Base-by-base conservation (phyloP, 2,797 vertebrate species). In the Bovichtus diacanthus region DNA sequence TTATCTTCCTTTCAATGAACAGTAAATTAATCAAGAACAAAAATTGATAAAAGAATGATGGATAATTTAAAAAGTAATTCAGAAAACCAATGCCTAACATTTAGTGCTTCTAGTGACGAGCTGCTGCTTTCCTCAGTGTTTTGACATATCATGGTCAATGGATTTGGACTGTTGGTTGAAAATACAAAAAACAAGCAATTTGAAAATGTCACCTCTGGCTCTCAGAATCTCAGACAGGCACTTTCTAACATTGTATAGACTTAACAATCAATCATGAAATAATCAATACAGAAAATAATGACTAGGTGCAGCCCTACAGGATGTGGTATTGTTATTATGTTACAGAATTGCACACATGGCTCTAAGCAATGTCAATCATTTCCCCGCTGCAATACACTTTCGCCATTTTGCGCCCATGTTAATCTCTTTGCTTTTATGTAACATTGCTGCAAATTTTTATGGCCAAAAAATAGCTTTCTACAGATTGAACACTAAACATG, bases 201-300 rank as follows among this genome's bases (percentile, higher is more conserved):
- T 56, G 15, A 60, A 29, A 43, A 65, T 2, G 18, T 58, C 49
- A 25, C 70, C 47, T 23, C 23, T 4, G 41, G 65, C 25, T 55
- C 46, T 29, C 2, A 13, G 13, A 64, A 38, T 12, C 21, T 31
- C 12, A 59, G 12, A 49, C 9, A 6, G 19, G 3, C 15, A 44
- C 83, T 81, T 80, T 65, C 16, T 72, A 60, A 56, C 49, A 61
- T 69, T 70, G 56, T 58, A 58, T 27, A 36, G 49, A 64, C 53
- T 41, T 16, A 63, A 47, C 18, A 29, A 64, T 78, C 46, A 72
- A 36, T 75, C 47, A 44, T 29, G 7, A 64, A 61, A 27, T 23
- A 53, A 77, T 65, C 59, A 54, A 72, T 49, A 60, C 16, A 34
- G n/a, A 65, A 69, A 50, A 67, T 47, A 46, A 69, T 67, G 36